A percentile compares a stretch with the other conserved stretches of the same genome.
Conservation (phyloP, 2,113 vertebrate genomes). For the rat (Rattus norvegicus) region DNA sequence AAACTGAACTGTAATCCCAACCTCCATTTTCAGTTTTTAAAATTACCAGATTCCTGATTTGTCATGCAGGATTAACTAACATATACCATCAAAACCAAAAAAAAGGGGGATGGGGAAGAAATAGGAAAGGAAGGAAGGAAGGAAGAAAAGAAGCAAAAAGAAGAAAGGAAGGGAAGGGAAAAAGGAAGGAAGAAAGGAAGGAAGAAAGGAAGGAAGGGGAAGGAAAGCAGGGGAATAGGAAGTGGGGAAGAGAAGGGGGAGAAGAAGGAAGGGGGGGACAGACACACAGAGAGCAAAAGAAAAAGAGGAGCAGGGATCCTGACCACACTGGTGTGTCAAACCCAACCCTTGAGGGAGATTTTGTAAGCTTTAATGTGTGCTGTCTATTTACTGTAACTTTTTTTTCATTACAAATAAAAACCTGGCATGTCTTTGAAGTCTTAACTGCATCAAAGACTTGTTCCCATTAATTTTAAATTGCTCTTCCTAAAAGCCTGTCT, state of each 20-base stretch:
- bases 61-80: background rate
- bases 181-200: too few relatives aligned
- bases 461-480: slow-evolving; percentile 73
- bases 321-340: background rate
- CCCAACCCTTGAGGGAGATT: slow-evolving; percentile 64
- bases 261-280: accelerated
- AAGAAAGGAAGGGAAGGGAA: accelerated
- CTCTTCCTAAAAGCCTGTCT: slow-evolving; percentile 71
- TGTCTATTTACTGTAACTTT: slow-evolving; percentile 35
- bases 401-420: slow-evolving; percentile 69
- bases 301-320: background rate
- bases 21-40: background rate
- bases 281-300: background rate
- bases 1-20: background rate
- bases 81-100: background rate
- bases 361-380: slow-evolving; percentile 64
- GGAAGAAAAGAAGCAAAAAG: too few relatives aligned
- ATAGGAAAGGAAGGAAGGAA: background rate
- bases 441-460: slow-evolving; percentile 59
- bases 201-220: background rate
- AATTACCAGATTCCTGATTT: background rate
- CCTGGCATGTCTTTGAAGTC: slow-evolving; percentile 66
- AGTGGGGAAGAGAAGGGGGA: accelerated
- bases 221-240: too few relatives aligned
- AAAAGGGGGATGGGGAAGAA: too few relatives aligned